Base-by-base conservation (phyloP, 2,113 vertebrate species). In the Hylia prasina region DNA sequence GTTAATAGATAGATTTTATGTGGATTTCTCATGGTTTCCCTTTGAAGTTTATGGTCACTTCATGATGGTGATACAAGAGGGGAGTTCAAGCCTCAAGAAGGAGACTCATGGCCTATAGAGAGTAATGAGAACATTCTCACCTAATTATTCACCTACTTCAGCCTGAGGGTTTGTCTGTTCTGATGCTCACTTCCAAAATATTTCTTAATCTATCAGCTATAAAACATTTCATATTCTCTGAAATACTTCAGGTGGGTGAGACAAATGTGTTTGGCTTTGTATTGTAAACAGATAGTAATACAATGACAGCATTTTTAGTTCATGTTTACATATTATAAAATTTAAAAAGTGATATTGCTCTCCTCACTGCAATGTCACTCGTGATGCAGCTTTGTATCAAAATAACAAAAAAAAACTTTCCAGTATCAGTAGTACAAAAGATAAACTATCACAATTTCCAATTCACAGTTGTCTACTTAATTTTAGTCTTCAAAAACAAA, bases 291-390 rank as follows among this genome's bases (percentile, higher is more conserved):
- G 16, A 33, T 5, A 72, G 1, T 8, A 20, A 53, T 28, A 37
- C 7, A 50, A 10, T 40, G 61, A 20, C 9, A n/a, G 2, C 31
- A 30, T 24, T 90, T 79, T 79, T 13, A 60, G 35, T 60, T 30
- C 12, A 57, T 11, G 10, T 68, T 79, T 39, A 56, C 13, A 20
- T 8, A 11, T 27, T 40, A 56, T 22, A n/a, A 39, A 76, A 65
- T 47, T 45, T 44, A 2, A 39, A 58, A 87, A 79, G 4, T 0
- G 0, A 6, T 71, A 54, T 28, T 47, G 9, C 9, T 80, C 19
- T 31, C 3, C 9, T 8, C 24, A 37, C 8, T 87, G 66, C 68
- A 66, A 17, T 45, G 40, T 35, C 33, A 72, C 16, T 21, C 8
- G 9, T 31, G 65, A 64, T 27, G 15, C 15, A 86, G 37, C 10